Conservation (phyloP, 2,888 invertebrate genomes). For the Napeogenes sylphis region DNA sequence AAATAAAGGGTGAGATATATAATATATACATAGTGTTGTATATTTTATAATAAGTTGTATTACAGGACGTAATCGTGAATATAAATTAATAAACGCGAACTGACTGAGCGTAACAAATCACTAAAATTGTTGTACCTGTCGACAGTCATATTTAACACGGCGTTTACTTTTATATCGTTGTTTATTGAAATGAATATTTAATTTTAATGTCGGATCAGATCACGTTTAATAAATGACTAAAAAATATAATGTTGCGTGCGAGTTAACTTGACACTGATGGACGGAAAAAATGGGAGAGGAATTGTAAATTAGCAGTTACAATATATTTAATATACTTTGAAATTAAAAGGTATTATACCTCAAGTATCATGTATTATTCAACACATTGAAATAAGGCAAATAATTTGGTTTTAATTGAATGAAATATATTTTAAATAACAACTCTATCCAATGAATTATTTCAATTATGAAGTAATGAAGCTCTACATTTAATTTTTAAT, state of each 20-base stretch:
- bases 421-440: too few relatives aligned
- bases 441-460: too few relatives aligned
- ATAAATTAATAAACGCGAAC: constrained; percentile 35
- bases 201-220: constrained; percentile 52
- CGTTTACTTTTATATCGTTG: constrained; percentile 47
- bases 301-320: constrained; percentile 1
- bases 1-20: too few relatives aligned
- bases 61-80: constrained; percentile 7
- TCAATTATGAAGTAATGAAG: too few relatives aligned
- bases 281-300: constrained; percentile 27
- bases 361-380: too few relatives aligned
- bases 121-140: constrained; percentile 33
- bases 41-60: neutral
- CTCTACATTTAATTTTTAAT: too few relatives aligned
- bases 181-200: constrained; percentile 68
- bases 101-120: constrained; percentile 34
- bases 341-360: too few relatives aligned
- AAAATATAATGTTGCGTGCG: constrained; percentile 23
- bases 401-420: too few relatives aligned
- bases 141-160: constrained; percentile 49
- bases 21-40: too few relatives aligned
- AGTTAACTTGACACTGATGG: constrained; percentile 34
- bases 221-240: constrained; percentile 25
- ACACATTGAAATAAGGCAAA: too few relatives aligned
- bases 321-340: neutral